Conservation (phyloP, 2,888 invertebrate species). For the Hyalella azteca region DNA sequence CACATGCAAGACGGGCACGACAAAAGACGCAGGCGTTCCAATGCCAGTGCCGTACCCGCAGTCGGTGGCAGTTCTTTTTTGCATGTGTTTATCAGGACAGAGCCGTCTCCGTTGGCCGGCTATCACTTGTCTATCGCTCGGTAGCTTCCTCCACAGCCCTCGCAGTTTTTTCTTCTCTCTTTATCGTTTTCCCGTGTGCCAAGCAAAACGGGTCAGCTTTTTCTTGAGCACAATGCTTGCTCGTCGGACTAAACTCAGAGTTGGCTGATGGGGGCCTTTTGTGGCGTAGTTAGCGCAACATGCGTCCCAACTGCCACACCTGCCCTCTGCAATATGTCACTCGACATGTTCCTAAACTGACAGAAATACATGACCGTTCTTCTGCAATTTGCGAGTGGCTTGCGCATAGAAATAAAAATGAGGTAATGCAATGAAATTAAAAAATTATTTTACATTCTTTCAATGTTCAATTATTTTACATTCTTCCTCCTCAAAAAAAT, state of each 20-base stretch:
- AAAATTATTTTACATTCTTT: too few relatives aligned
- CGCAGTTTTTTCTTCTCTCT: not conserved
- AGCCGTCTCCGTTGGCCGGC: conserved; percentile 14
- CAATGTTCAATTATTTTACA: too few relatives aligned
- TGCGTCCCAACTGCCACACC: conserved; percentile 8
- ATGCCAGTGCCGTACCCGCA: conserved; percentile 9
- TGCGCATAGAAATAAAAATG: too few relatives aligned
- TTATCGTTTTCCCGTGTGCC: not conserved
- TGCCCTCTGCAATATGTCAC: too few relatives aligned
- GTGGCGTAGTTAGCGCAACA: conserved; percentile 1
- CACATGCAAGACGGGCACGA: too few relatives aligned
- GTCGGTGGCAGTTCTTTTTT: conserved; percentile 9
- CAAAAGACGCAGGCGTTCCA: too few relatives aligned
- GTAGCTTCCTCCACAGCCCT: conserved; percentile 10
- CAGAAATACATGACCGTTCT: too few relatives aligned
- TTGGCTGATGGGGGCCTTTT: conserved; percentile 6
- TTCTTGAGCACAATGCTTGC: not conserved
- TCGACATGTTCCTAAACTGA: too few relatives aligned
- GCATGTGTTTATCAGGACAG: conserved; percentile 13
- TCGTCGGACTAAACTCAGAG: conserved; percentile 5
- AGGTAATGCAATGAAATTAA: too few relatives aligned
- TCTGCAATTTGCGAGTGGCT: too few relatives aligned
- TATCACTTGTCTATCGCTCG: conserved; percentile 20
- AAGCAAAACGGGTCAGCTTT: conserved; percentile 17
- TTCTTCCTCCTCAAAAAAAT: too few relatives aligned